phyloP scores from a whole-genome alignment of 2,113 vertebrate species.

The Edolisoma coerulescens region DNA sequence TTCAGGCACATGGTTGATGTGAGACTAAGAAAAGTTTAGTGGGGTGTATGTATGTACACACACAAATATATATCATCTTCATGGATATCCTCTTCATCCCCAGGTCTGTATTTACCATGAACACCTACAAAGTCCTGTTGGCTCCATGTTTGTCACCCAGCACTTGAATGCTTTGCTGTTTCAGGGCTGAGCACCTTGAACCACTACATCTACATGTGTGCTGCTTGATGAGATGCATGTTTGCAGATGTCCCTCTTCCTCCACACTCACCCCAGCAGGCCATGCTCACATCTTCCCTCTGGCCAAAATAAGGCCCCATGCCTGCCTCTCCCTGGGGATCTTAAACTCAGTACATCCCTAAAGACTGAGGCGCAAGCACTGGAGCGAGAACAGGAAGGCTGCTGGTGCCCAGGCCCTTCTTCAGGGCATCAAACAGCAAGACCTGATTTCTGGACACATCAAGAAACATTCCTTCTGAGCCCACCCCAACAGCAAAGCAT shows the following conservation, averaged over 20 bases:
- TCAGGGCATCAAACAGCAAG: not conserved
- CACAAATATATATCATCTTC: rapidly evolving
- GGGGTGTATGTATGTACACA: too few relatives aligned
- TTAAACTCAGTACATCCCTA: not conserved
- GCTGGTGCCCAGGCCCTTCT: not conserved
- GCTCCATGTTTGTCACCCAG: not conserved
- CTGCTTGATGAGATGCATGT: rapidly evolving
- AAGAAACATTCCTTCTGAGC: not conserved
- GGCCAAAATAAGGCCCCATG: rapidly evolving
- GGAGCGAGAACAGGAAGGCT: not conserved
- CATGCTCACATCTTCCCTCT: not conserved
- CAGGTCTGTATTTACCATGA: not conserved
- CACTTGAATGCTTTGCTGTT: not conserved
- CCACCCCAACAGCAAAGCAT: not conserved
- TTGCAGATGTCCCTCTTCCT: not conserved
- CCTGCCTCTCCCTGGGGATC: not conserved
- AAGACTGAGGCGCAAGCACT: not conserved
- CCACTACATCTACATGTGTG: rapidly evolving
- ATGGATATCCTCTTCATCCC: not conserved
- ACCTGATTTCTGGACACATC: not conserved
- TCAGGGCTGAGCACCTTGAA: not conserved
- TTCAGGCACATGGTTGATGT: not conserved
- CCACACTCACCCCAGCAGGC: not conserved
- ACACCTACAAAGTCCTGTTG: not conserved
- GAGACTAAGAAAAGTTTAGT: not conserved